Conservation (phyloP, 2,888 invertebrate genomes). For the Invenusta paracnida region DNA sequence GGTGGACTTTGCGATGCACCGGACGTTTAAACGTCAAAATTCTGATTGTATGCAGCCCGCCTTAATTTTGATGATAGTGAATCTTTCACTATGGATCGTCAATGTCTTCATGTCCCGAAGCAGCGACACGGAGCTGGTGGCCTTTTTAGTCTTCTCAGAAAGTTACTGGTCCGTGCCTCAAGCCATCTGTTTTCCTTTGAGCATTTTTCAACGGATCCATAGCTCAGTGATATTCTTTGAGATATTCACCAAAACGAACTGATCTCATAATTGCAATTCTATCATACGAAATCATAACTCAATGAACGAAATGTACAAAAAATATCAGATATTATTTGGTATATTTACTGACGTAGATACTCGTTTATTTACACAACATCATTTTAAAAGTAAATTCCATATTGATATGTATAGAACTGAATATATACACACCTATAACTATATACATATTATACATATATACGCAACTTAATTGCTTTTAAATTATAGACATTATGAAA, state of each 20-base stretch:
- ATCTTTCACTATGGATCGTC: not conserved
- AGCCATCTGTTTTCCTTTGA: not conserved
- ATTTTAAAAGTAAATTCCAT: no score
- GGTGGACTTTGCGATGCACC: not conserved
- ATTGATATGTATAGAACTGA: no score
- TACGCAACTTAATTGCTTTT: no score
- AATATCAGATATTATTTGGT: no score
- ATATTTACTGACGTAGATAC: no score
- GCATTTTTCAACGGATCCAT: not conserved
- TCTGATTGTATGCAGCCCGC: not conserved
- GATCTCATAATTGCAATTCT: no score
- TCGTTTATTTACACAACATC: no score
- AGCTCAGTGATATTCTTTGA: not conserved
- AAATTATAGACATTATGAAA: no score
- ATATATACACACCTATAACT: no score
- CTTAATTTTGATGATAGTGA: not conserved
- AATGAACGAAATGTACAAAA: no score
- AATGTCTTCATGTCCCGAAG: not conserved
- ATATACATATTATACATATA: no score
- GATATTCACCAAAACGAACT: not conserved
- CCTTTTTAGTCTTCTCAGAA: not conserved
- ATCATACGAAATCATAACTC: no score
- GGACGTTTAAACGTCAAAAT: not conserved
- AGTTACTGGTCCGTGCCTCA: not conserved
- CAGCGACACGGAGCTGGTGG: not conserved